phyloP scores from a whole-genome alignment of 1,140 invertebrate species.

The Eriocheir sinensis region DNA sequence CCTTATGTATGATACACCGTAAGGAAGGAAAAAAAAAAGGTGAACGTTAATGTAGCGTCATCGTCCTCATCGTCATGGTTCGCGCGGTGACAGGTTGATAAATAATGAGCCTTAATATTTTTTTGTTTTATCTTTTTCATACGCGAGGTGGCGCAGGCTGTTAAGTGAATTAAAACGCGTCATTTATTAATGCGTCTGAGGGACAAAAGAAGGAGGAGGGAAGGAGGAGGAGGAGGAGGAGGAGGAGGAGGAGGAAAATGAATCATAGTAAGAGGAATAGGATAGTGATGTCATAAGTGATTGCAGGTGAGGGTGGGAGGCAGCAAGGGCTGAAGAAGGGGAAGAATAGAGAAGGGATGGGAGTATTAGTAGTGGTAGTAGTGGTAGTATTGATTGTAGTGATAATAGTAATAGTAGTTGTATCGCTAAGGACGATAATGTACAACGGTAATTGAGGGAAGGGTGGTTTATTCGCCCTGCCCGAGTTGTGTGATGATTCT shows the following conservation, averaged over 20 bases:
- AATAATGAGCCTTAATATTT: neutral
- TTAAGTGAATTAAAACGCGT: constrained; percentile 10
- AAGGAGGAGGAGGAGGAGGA: neutral
- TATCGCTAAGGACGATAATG: neutral
- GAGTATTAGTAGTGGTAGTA: neutral
- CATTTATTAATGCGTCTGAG: neutral
- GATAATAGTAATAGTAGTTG: neutral
- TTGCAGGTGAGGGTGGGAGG: neutral
- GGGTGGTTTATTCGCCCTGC: too few species aligned
- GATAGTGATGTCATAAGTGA: neutral
- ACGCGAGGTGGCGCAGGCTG: neutral
- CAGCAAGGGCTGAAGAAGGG: neutral
- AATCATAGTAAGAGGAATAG: neutral
- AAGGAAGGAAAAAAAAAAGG: too few species aligned
- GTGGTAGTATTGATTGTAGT: neutral
- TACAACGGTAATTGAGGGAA: neutral
- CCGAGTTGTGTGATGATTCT: too few species aligned
- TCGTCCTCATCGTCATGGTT: neutral
- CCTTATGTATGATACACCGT: neutral
- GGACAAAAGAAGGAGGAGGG: neutral
- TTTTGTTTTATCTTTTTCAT: neutral
- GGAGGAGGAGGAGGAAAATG: neutral
- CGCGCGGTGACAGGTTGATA: neutral
- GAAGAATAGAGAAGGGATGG: neutral
- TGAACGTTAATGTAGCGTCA: neutral